Percentiles rank a stretch among this genome's conserved stretches.
phyloP scores from a whole-genome alignment of 2,797 vertebrate genomes.

The Lindbergichthys nudifrons region DNA sequence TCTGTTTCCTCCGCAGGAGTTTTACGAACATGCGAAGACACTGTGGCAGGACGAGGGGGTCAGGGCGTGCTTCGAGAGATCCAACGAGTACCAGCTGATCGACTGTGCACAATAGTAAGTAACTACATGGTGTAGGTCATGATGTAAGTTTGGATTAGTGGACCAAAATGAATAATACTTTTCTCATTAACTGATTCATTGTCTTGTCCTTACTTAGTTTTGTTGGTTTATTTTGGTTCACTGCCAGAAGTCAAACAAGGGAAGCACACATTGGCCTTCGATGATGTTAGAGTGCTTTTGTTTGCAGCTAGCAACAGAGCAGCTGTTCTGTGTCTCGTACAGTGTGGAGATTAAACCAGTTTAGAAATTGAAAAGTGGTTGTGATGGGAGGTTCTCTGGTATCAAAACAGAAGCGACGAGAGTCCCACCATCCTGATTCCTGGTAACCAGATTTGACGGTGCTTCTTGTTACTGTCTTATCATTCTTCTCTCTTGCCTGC shows the following conservation, averaged over 20 bases:
- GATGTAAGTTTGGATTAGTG: background rate
- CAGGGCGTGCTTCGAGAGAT: conserved; percentile 94
- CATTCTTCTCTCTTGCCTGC: background rate
- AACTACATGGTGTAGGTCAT: background rate
- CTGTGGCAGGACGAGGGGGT: conserved; percentile 98
- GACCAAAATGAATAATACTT: too few species aligned
- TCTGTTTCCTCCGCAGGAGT: conserved; percentile 85
- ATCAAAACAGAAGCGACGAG: background rate
- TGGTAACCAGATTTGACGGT: background rate
- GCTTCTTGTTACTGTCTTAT: background rate
- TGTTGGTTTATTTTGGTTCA: background rate
- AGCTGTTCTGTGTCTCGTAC: too few species aligned
- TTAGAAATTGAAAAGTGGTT: background rate
- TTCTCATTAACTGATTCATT: background rate
- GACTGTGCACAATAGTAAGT: conserved; percentile 99
- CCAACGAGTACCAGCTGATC: conserved; percentile 98
- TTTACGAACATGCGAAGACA: conserved; percentile 94
- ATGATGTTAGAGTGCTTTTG: background rate
- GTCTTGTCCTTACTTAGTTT: background rate
- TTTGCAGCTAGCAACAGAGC: too few species aligned
- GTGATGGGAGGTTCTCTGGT: too few species aligned
- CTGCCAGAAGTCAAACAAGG: background rate
- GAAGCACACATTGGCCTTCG: background rate
- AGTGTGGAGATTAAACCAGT: background rate
- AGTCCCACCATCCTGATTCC: background rate